These are phyloP conservation scores for Sceloporus undulatus DNA, from an alignment of 2,113 vertebrate genomes.

Conservation along the genomic window DNA sequence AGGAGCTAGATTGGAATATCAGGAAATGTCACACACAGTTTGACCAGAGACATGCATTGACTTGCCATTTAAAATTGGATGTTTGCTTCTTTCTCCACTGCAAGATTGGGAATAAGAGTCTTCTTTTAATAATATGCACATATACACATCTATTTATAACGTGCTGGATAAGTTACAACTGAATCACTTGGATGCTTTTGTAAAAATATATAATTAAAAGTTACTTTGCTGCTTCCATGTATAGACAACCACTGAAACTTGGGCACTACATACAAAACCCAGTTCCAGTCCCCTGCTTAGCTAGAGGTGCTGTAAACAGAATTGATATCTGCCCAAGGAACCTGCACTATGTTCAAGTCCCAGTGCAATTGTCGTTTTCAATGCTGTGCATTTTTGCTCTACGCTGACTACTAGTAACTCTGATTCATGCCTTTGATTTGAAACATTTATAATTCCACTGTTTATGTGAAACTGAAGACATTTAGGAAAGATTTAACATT, in stretches of 20 bases:
- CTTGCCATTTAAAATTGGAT: slow-evolving; percentile 14
- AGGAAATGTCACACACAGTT: neutral
- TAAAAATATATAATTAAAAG: neutral
- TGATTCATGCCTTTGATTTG: neutral
- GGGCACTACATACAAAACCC: neutral
- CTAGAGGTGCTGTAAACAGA: neutral
- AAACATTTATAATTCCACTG: neutral
- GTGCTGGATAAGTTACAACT: neutral
- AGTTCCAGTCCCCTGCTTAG: neutral
- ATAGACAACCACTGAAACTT: neutral
- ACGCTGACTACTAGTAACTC: neutral
- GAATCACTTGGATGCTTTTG: neutral
- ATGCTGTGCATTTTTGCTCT: neutral
- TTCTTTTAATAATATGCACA: neutral
- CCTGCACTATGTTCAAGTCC: neutral
- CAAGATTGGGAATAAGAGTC: neutral
- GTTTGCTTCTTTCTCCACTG: neutral
- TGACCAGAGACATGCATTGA: neutral
- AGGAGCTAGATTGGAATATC: neutral
- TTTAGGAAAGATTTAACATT: neutral
- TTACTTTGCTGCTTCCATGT: neutral
- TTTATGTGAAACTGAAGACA: neutral
- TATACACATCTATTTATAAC: too few relatives aligned
- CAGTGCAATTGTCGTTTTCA: neutral
- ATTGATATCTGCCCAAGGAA: neutral